phyloP scores from a whole-genome alignment of 2,888 invertebrate species.

The Drosophila anceps region DNA sequence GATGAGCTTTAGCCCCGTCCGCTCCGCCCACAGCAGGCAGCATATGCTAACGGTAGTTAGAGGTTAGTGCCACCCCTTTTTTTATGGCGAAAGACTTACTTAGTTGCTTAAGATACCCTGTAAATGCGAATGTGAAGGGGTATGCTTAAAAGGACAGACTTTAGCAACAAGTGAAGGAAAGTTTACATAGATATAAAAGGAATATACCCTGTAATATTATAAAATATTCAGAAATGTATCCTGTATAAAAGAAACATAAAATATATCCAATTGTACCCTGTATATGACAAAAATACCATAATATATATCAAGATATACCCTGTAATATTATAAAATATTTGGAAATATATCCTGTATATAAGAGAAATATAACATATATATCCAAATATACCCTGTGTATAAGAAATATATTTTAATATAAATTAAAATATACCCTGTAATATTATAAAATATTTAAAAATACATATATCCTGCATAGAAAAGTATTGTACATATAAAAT shows the following conservation, averaged over 20 bases:
- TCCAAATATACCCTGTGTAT: not conserved
- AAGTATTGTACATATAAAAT: not conserved
- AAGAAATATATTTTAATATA: not conserved
- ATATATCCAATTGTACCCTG: not conserved
- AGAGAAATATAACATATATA: not conserved
- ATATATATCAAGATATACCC: not conserved
- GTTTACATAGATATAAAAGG: not conserved
- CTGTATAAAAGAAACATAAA: not conserved
- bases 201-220: not conserved
- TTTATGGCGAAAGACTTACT: constrained; percentile 37
- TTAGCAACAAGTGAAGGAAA: not conserved
- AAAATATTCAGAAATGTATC: not conserved
- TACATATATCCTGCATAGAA: no score
- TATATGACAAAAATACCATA: not conserved
- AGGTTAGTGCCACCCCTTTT: constrained; percentile 53
- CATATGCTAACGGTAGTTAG: constrained; percentile 62
- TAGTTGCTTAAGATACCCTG: constrained; percentile 24
- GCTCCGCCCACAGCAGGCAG: constrained; percentile 13
- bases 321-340: not conserved
- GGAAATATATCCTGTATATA: not conserved
- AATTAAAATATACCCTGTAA: not conserved
- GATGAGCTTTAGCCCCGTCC: constrained; percentile 34
- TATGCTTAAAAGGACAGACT: not conserved
- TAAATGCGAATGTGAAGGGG: not conserved
- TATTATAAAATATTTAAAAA: not conserved